Percentiles rank a stretch among this genome's conserved stretches.
These are phyloP conservation scores for Lithophane socia DNA, from an alignment of 2,888 invertebrate genomes.

Conservation along the genomic window DNA sequence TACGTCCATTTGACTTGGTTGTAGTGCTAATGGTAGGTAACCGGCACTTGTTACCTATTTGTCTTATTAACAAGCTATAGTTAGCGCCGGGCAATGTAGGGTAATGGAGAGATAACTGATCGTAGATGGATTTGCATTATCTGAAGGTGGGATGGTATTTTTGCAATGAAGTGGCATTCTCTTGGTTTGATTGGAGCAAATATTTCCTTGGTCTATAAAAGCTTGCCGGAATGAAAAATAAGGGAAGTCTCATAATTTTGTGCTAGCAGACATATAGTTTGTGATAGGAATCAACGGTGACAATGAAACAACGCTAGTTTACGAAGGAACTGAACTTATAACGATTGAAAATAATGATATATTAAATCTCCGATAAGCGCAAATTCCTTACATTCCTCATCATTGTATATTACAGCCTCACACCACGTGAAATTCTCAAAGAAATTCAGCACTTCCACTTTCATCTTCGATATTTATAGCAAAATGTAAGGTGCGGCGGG, in stretches of 20 bases:
- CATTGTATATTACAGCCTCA: slow-evolving; percentile 2
- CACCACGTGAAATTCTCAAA: slow-evolving; percentile 26
- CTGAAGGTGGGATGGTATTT: slow-evolving; percentile 28
- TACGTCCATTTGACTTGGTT: slow-evolving; percentile 36
- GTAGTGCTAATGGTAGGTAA: slow-evolving; percentile 43
- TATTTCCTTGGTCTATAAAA: not conserved
- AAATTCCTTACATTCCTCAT: not conserved
- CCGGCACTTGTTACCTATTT: slow-evolving; percentile 51
- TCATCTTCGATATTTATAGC: slow-evolving; percentile 63
- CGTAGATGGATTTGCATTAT: slow-evolving; percentile 31
- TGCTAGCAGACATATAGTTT: not conserved
- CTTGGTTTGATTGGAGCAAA: not conserved
- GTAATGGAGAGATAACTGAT: slow-evolving; percentile 56
- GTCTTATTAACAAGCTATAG: slow-evolving; percentile 54
- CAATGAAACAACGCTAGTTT: not conserved
- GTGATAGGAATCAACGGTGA: not conserved
- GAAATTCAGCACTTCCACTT: slow-evolving; percentile 49
- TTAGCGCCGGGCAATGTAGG: slow-evolving; percentile 53
- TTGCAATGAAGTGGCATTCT: not conserved
- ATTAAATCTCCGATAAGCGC: not conserved
- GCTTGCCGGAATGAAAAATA: not conserved
- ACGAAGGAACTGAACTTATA: not conserved
- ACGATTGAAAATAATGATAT: not conserved
- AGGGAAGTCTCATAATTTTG: too few species aligned
- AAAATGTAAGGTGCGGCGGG: slow-evolving; percentile 58